Evolutionary conservation across 2,888 invertebrate genomes (phyloP), one percentile per base, ranked within the genome.

Genomic region (Orchestes rusci): DNA sequence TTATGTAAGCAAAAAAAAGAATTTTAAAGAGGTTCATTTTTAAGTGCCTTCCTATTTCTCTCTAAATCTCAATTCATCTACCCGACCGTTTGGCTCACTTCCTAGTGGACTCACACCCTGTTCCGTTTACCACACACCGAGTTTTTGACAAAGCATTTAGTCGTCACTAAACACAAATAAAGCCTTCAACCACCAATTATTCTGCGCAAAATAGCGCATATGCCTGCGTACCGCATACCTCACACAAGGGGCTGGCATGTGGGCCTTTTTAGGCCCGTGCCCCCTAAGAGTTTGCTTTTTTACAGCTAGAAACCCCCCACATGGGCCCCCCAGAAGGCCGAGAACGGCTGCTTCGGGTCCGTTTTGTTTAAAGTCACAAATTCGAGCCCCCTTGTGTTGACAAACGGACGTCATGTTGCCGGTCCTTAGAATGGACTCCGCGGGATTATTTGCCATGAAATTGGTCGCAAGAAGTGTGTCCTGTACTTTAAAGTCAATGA

Each of bases 321-420:
- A 45, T 39, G 39, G 59, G 53, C 59, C 60, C 58, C 61, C 60
- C 57, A 60, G 55, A 55, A 45, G 54, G 46, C 50, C 52, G 51
- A 53, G 53, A 54, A 53, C 52, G 52, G 51, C 53, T 54, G 57
- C 47, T 45, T 49, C 46, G 39, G 41, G 40, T 33, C 34, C 52
- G 58, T 59, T 61, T 60, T 60, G 59, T 61, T 58, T 60, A 57
- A 60, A 54, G 53, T 53, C 53, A 55, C 58, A 60, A 59, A 56
- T 57, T 52, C 50, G 43, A 46, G 48, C 47, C 50, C 51, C 56
- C 56, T 52, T 50, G 51, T 53, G 56, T 55, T 55, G 57, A 57
- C 55, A 56, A 57, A 55, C 57, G 59, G 59, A 58, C 59, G 55
- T 57, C 58, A 58, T 56, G 54, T 50, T 48, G 43, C 31, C 48